These are phyloP conservation scores for Phoeniculus purpureus DNA, from an alignment of 2,797 vertebrate genomes.

Conservation along the genomic window DNA sequence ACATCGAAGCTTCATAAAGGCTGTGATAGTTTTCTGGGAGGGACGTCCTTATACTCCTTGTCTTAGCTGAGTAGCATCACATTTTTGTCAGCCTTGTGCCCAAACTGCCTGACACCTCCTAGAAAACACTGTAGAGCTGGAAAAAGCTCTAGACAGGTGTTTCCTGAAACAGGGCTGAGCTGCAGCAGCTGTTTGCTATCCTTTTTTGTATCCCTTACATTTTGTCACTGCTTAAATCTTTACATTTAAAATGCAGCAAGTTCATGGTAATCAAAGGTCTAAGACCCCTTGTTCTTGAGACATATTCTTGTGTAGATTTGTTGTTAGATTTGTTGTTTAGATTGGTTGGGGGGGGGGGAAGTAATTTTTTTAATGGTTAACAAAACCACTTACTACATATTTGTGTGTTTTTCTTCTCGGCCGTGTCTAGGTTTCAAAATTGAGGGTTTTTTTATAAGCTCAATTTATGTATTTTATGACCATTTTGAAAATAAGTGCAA, in stretches of 20 bases:
- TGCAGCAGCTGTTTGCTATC: neutral
- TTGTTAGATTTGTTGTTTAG: neutral
- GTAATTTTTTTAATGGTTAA: neutral
- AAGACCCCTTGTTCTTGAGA: neutral
- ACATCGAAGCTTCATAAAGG: neutral
- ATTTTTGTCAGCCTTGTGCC: neutral
- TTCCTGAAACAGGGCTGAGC: neutral
- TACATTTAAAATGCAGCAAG: neutral
- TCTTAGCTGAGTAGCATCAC: neutral
- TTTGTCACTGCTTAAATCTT: neutral
- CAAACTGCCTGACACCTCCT: neutral
- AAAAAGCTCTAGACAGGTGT: neutral
- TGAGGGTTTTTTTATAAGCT: too few relatives aligned
- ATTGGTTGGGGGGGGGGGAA: neutral
- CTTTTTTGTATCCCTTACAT: neutral
- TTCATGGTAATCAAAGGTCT: neutral
- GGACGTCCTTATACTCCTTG: neutral
- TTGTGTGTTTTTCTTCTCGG: conserved; percentile 13
- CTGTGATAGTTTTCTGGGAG: neutral
- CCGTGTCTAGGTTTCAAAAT: conserved; percentile 15
- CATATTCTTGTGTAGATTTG: neutral
- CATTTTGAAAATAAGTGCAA: conserved; percentile 36
- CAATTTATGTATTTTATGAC: conserved; percentile 19
- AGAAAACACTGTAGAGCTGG: neutral
- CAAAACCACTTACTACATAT: neutral